phyloP scores from a whole-genome alignment of 2,797 vertebrate genomes.

The Tamandua tetradactyla region DNA sequence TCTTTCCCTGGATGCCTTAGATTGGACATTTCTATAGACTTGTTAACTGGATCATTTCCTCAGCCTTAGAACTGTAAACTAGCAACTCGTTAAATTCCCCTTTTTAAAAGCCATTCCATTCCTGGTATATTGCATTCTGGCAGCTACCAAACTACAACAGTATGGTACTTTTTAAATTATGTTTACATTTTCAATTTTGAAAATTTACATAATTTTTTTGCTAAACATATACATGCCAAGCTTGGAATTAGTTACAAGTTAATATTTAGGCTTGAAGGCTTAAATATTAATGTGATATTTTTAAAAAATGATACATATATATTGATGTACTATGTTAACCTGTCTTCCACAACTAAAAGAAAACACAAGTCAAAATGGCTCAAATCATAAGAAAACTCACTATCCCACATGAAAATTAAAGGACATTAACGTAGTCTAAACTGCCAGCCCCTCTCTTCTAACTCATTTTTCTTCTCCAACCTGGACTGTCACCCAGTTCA shows the following conservation, averaged over 20 bases:
- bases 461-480: no score
- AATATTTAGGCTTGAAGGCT: background rate
- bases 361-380: background rate
- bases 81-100: no score
- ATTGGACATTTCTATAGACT: no score
- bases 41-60: no score
- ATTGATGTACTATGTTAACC: background rate
- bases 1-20: no score
- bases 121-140: no score
- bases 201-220: background rate
- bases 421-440: background rate
- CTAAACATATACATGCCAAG: background rate
- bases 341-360: background rate
- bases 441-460: no score
- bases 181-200: background rate
- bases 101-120: no score
- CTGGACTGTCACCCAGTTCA: no score
- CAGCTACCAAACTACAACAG: no score
- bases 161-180: background rate
- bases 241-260: slow-evolving; percentile 17
- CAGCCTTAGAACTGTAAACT: no score
- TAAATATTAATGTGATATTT: background rate
- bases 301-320: background rate
- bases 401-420: background rate
- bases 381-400: background rate